Base-by-base conservation (phyloP, 2,797 vertebrate species). In the Gallinago nigripennis region DNA sequence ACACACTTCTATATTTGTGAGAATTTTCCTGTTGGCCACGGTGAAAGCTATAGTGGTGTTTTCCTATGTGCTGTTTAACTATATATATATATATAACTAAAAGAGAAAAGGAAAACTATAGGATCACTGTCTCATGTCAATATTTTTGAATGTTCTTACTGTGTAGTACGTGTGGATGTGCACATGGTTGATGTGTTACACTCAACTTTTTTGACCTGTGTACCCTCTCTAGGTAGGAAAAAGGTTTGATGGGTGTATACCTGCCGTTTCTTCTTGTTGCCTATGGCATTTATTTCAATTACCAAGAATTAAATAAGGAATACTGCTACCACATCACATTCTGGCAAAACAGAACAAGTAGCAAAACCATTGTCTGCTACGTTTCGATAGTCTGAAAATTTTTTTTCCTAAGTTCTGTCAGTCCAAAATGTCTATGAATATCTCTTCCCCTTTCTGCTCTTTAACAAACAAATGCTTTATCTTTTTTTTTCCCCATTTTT, bases 31-130 rank as follows among this genome's bases (percentile, higher is more conserved):
- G 81, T 96, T 96, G 95, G 92, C 96, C 95, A 95, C n/a, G 7
- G 96, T 96, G 96, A 96, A 96, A 97, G 92, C 92, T 97, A 69
- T 92, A 87, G 95, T 97, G 96, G 81, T 97, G 96, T 97, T 97
- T 97, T 96, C 93, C 95, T 94, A 81, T 73, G 97, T 98, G 97
- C 96, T 97, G 97, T 98, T 97, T 77, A 94, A 95, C 96, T 98
- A 57, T 96, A 48, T 76, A 45, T 35, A 58, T 83, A 69, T 93
- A 76, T 95, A 86, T 66, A 73, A 86, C 35, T 87, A 91, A 94
- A 93, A 90, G 61, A 95, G 81, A 83, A 90, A 50, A 95, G 91
- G 86, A 90, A 66, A 92, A 82, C 66, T 90, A 54, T 80, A 94
- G 93, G 64, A 68, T 94, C 78, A 58, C 78, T 96, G 88, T 95